Evolutionary conservation across 2,113 vertebrate genomes (phyloP).

Genomic region (Microtus ochrogaster): DNA sequence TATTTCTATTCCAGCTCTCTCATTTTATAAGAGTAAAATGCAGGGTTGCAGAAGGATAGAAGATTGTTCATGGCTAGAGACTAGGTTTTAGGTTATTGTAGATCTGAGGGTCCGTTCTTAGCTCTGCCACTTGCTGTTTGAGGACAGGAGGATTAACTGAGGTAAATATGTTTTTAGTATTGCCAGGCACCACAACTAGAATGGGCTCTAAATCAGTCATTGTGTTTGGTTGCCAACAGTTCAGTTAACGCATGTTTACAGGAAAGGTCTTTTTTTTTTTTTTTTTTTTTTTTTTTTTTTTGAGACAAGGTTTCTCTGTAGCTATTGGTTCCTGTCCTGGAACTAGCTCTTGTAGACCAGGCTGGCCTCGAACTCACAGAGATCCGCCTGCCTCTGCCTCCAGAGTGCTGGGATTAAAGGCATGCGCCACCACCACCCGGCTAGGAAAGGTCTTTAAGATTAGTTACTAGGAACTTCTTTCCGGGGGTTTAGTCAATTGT

Average conservation of each 20-base stretch:
- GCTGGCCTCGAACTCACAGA: too few relatives aligned
- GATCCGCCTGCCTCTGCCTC: too few relatives aligned
- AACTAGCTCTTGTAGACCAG: too few relatives aligned
- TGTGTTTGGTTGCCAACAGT: neutral
- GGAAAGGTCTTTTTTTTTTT: slow-evolving; percentile 17
- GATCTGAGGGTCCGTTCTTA: neutral
- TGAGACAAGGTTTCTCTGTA: too few relatives aligned
- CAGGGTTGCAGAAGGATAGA: neutral
- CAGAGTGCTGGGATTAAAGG: too few relatives aligned
- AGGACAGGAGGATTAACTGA: neutral
- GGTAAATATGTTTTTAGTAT: neutral
- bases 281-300: too few relatives aligned
- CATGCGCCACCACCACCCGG: too few relatives aligned
- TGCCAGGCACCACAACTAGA: neutral
- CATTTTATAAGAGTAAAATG: neutral
- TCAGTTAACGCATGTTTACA: neutral
- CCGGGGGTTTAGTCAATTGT: neutral
- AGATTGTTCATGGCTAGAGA: neutral
- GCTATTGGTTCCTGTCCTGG: too few relatives aligned
- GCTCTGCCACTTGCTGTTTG: neutral
- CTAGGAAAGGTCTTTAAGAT: neutral
- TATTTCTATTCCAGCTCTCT: neutral
- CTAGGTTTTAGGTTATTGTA: neutral
- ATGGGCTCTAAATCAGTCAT: neutral
- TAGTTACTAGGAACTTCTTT: neutral